A percentile compares a stretch with the other conserved stretches of the same genome.
These are phyloP conservation scores for Lerema accius DNA, from an alignment of 1,140 invertebrate species.

Conservation along the genomic window DNA sequence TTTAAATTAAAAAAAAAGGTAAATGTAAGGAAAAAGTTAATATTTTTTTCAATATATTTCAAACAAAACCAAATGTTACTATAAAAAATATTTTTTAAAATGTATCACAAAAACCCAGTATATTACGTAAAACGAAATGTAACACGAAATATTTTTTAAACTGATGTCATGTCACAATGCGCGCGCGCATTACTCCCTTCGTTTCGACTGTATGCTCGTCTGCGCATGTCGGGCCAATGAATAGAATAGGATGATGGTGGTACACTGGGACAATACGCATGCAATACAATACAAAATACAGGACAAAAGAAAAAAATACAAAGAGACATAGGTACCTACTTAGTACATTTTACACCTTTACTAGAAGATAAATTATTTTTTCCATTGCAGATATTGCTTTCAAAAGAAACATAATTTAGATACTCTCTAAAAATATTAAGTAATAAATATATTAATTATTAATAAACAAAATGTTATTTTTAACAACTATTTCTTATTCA, in stretches of 20 bases:
- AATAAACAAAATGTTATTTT: no score
- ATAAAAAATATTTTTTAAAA: not conserved
- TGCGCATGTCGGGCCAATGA: constrained; percentile 47
- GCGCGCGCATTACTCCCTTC: constrained; percentile 44
- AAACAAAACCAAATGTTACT: not conserved
- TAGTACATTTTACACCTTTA: no score
- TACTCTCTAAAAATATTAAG: no score
- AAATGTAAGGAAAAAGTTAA: not conserved
- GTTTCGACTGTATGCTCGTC: constrained; percentile 45
- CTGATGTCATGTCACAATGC: constrained; percentile 6
- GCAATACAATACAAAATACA: not conserved
- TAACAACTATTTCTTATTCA: no score
- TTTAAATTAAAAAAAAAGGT: no score
- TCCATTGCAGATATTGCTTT: no score
- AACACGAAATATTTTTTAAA: constrained; percentile 16
- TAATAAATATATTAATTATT: no score
- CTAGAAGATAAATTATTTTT: no score
- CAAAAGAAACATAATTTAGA: no score
- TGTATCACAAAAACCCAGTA: not conserved
- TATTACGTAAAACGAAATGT: not conserved
- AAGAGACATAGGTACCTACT: no score
- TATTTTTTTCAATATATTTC: no score
- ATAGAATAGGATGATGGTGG: constrained; percentile 28
- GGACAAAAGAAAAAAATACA: no score
- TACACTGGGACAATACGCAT: constrained; percentile 36